These are phyloP conservation scores for Cremastinae sp. DNA, from an alignment of 2,888 invertebrate species.

Conservation along the genomic window DNA sequence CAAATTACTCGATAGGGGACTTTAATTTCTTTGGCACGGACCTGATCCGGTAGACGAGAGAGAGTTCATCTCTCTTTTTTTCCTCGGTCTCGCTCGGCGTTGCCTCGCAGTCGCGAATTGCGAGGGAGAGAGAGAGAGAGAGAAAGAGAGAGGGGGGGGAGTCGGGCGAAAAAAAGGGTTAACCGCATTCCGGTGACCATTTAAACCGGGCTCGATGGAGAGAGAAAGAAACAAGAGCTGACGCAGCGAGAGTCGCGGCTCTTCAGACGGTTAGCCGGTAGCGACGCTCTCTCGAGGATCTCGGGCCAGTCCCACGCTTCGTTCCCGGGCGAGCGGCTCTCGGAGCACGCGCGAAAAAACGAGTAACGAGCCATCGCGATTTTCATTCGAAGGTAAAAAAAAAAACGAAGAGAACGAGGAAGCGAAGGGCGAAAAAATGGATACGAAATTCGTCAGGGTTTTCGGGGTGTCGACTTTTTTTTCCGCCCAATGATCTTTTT, in stretches of 20 bases:
- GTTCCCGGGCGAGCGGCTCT: slow-evolving; percentile 4
- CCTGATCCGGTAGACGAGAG: not conserved
- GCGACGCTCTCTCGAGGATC: slow-evolving; percentile 32
- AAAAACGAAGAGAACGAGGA: no score
- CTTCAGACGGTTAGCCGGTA: slow-evolving; percentile 54
- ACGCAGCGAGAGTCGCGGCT: slow-evolving; percentile 42
- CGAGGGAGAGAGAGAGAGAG: no score
- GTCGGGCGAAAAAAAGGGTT: slow-evolving; percentile 76
- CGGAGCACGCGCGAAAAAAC: no score
- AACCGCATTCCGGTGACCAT: slow-evolving; percentile 79
- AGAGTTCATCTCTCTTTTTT: slow-evolving; percentile 5
- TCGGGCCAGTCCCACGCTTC: slow-evolving; percentile 36
- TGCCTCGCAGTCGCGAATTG: slow-evolving; percentile 66
- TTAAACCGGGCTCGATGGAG: slow-evolving; percentile 78
- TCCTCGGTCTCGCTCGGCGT: slow-evolving; percentile 16
- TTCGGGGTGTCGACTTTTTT: no score
- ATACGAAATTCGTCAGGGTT: no score
- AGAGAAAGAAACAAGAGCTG: no score
- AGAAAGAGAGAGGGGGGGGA: no score
- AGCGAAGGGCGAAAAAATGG: no score
- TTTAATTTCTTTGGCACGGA: not conserved
- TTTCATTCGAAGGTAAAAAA: no score
- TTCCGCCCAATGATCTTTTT: slow-evolving; percentile 70
- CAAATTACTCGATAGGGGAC: not conserved
- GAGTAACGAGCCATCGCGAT: no score